Percentiles rank a stretch among this genome's conserved stretches.
Conservation (phyloP, 2,113 vertebrate genomes). For the Suncus etruscus region DNA sequence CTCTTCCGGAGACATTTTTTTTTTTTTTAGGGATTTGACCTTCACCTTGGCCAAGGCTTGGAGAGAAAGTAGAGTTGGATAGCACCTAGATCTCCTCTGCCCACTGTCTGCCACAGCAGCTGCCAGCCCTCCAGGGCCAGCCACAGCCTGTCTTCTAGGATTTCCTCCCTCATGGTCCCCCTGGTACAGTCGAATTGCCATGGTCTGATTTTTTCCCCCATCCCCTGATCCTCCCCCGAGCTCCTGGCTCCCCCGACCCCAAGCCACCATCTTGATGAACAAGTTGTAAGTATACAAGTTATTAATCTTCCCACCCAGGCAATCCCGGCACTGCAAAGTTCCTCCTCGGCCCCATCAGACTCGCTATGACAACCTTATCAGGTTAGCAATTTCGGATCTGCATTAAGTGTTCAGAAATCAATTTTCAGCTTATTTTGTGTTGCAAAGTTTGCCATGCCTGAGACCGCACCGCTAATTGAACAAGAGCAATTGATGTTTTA, state of each 20-base stretch:
- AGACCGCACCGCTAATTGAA: conserved; percentile 90
- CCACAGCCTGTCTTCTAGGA: neutral
- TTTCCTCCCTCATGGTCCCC: neutral
- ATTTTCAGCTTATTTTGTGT: conserved; percentile 91
- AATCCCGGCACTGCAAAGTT: conserved; percentile 58
- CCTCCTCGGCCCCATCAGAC: conserved; percentile 71
- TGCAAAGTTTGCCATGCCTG: conserved; percentile 86
- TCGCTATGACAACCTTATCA: conserved; percentile 86
- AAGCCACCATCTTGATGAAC: conserved; percentile 77
- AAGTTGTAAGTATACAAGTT: conserved; percentile 72
- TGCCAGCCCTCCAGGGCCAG: conserved; percentile 31
- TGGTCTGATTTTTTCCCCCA: conserved; percentile 73
- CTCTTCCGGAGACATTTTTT: neutral
- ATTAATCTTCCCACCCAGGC: conserved; percentile 81
- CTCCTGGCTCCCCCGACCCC: conserved; percentile 9
- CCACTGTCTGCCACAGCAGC: neutral
- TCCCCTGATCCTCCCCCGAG: conserved; percentile 19
- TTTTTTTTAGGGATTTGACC: conserved; percentile 23
- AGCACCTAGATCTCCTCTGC: neutral
- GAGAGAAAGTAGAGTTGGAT: neutral
- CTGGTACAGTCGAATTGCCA: conserved; percentile 64
- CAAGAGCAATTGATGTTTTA: conserved; percentile 92
- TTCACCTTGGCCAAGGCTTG: neutral
- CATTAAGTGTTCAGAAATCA: conserved; percentile 88
- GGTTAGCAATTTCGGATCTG: conserved; percentile 86